phyloP scores from a whole-genome alignment of 2,113 vertebrate species.

The Pavo muticus region DNA sequence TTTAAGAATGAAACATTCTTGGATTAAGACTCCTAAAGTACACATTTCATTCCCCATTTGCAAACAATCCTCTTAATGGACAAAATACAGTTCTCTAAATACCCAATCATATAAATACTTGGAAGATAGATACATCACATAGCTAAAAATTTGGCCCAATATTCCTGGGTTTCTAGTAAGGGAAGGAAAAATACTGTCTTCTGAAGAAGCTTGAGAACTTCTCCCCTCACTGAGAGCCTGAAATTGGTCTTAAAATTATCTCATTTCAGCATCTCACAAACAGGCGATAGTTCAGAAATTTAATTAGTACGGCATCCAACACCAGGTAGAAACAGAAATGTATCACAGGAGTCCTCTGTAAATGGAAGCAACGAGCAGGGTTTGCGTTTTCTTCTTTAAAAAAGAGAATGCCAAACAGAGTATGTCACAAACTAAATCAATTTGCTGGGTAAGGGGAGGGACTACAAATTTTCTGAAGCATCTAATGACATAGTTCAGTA shows the following conservation, averaged over 20 bases:
- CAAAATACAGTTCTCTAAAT: background rate
- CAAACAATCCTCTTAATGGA: background rate
- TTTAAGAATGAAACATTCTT: background rate
- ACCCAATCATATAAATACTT: background rate
- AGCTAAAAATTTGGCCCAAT: background rate
- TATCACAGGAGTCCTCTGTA: background rate
- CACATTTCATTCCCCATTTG: background rate
- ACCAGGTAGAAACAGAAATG: background rate
- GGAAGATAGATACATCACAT: background rate
- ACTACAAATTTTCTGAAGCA: background rate
- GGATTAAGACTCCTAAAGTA: background rate
- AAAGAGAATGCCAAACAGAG: background rate
- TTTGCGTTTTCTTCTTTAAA: background rate
- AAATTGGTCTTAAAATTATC: background rate
- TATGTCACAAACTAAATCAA: background rate
- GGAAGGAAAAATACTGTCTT: background rate
- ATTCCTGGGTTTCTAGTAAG: background rate
- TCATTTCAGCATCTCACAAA: background rate
- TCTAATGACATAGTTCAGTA: background rate
- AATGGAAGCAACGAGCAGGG: background rate
- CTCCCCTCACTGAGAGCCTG: background rate
- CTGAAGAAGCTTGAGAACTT: background rate
- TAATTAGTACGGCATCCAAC: background rate
- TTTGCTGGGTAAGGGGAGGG: background rate
- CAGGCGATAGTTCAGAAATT: background rate